These are phyloP conservation scores for Pollenia angustigena DNA, from an alignment of 2,888 invertebrate genomes.

Conservation along the genomic window DNA sequence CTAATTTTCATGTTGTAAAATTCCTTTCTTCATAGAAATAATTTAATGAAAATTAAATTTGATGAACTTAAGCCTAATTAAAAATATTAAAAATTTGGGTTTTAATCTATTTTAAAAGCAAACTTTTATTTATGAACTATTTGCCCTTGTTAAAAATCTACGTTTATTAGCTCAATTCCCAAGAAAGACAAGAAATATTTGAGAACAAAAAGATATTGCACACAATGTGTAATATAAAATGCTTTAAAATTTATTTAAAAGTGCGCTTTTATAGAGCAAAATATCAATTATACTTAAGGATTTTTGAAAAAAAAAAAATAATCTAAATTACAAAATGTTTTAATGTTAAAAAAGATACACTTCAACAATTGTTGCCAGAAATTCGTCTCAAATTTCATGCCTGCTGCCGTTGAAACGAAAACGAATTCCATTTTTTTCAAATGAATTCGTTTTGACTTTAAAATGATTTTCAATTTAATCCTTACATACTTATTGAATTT, in stretches of 20 bases:
- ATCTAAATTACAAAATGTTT: slow-evolving; percentile 28
- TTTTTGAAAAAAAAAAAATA: slow-evolving; percentile 20
- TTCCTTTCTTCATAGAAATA: too few relatives aligned
- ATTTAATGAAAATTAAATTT: too few relatives aligned
- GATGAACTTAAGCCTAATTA: too few relatives aligned
- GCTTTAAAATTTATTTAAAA: neutral
- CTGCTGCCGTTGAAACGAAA: slow-evolving; percentile 24
- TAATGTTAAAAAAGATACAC: neutral
- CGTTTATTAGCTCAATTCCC: too few relatives aligned
- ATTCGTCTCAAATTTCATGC: slow-evolving; percentile 72
- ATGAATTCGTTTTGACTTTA: slow-evolving; percentile 29
- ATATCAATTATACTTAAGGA: slow-evolving; percentile 58
- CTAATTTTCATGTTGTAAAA: too few relatives aligned
- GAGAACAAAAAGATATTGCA: too few relatives aligned
- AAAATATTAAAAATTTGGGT: too few relatives aligned
- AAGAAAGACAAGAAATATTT: too few relatives aligned
- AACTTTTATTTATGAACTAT: too few relatives aligned
- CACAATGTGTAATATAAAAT: too few relatives aligned
- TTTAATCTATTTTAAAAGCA: too few relatives aligned
- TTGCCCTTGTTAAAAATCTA: too few relatives aligned
- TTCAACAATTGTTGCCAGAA: slow-evolving; percentile 38
- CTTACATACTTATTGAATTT: slow-evolving; percentile 53
- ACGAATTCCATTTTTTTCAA: neutral
- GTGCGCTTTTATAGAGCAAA: neutral
- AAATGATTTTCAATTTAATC: slow-evolving; percentile 60